These are phyloP conservation scores for Tenthredo mesomela DNA, from an alignment of 2,888 invertebrate genomes.

Conservation along the genomic window DNA sequence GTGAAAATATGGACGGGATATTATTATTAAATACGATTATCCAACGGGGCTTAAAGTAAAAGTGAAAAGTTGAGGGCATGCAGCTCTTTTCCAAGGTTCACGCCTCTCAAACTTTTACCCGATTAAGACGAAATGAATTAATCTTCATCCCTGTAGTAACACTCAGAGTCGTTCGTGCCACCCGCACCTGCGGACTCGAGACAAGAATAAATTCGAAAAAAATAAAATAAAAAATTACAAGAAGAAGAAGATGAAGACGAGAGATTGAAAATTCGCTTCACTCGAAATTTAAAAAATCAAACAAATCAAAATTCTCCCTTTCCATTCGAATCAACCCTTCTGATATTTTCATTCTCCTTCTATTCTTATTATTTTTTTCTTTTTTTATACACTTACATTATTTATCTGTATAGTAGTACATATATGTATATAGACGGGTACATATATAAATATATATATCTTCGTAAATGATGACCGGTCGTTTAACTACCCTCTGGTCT, in stretches of 20 bases:
- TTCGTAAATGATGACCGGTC: constrained; percentile 34
- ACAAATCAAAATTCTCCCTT: not conserved
- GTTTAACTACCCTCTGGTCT: constrained; percentile 48
- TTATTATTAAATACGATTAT: constrained; percentile 76
- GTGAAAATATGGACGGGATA: constrained; percentile 54
- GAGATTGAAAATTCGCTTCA: not conserved
- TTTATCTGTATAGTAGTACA: no score
- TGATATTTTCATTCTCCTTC: not conserved
- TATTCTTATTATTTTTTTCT: no score
- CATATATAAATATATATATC: not conserved
- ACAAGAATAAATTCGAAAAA: constrained; percentile 23
- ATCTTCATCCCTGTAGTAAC: constrained; percentile 73
- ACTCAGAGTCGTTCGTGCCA: constrained; percentile 13
- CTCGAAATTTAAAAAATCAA: not conserved
- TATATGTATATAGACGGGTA: not conserved
- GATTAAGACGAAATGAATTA: constrained; percentile 78
- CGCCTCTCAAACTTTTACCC: constrained; percentile 77
- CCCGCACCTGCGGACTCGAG: constrained; percentile 15
- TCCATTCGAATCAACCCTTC: not conserved
- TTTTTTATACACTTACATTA: not conserved
- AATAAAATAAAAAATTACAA: not conserved
- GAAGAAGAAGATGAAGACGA: not conserved
- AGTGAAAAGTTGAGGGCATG: constrained; percentile 65
- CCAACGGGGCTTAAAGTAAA: constrained; percentile 59
- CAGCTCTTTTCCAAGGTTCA: constrained; percentile 49